Conservation (phyloP, 2,113 vertebrate species). For the Hippocampus comes region DNA sequence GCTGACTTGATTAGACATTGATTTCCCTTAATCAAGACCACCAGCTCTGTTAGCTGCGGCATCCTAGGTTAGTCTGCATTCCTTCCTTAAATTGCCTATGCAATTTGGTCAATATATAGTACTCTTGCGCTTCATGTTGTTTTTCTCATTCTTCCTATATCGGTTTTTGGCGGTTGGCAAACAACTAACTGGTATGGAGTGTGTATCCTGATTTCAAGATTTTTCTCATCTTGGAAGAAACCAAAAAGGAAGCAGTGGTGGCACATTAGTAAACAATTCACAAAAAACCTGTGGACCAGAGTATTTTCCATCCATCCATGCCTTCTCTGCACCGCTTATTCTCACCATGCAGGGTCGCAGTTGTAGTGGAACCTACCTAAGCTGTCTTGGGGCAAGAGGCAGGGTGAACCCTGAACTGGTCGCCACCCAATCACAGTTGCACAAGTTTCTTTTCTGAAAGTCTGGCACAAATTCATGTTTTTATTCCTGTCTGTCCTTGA, state of each 20-base stretch:
- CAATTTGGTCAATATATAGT: constrained; percentile 2
- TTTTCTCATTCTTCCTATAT: not conserved
- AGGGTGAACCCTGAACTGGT: too few species aligned
- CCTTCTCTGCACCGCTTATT: too few species aligned
- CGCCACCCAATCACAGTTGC: too few species aligned
- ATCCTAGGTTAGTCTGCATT: constrained; percentile 24
- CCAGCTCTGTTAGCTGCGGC: constrained; percentile 17
- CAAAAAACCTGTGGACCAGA: not conserved
- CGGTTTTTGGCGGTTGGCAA: too few species aligned
- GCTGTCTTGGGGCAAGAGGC: too few species aligned
- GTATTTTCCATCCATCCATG: not conserved
- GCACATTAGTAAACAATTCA: not conserved
- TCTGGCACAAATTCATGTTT: too few species aligned
- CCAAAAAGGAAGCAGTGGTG: not conserved
- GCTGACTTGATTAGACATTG: constrained; percentile 61
- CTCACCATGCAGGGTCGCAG: too few species aligned
- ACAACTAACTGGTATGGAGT: too few species aligned
- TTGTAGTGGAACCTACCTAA: too few species aligned
- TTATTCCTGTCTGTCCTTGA: not conserved
- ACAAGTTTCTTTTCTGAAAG: too few species aligned
- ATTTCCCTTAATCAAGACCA: constrained; percentile 55
- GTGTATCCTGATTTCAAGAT: too few species aligned
- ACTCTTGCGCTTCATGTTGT: not conserved
- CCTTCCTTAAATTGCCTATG: constrained; percentile 1
- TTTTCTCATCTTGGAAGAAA: constrained; percentile 1